Evolutionary conservation across 1,140 invertebrate genomes (phyloP).

Genomic region (Drosophila repletoides): DNA sequence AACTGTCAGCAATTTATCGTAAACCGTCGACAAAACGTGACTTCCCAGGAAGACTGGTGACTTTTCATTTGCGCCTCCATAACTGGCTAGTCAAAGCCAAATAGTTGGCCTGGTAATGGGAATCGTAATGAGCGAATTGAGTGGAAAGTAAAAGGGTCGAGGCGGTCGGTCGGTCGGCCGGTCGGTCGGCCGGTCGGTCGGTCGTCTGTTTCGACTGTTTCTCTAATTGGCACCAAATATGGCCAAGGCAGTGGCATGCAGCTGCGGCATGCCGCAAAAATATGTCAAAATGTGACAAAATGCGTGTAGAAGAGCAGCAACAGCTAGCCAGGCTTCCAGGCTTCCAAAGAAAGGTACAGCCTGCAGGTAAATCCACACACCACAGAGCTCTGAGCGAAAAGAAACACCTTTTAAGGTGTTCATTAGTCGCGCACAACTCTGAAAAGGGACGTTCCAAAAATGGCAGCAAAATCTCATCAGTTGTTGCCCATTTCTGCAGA

Average conservation of each 20-base stretch:
- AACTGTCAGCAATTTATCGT: conserved; percentile 79
- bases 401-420: conserved; percentile 72
- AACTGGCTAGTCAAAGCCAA: conserved; percentile 48
- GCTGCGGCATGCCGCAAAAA: conserved; percentile 50
- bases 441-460: conserved; percentile 70
- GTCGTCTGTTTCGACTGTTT: too few species aligned
- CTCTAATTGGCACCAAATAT: conserved; percentile 78
- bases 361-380: conserved; percentile 56
- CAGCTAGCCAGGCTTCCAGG: not conserved
- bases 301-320: conserved; percentile 59
- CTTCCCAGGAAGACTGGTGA: conserved; percentile 57
- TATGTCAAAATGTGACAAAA: conserved; percentile 81
- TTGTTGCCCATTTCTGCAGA: conserved; percentile 50
- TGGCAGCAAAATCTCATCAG: conserved; percentile 74
- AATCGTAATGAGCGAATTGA: not conserved
- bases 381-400: conserved; percentile 6
- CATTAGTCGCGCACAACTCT: conserved; percentile 54
- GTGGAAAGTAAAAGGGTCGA: conserved; percentile 67
- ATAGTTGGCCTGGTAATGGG: conserved; percentile 3
- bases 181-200: too few species aligned
- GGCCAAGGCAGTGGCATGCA: conserved; percentile 43
- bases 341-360: conserved; percentile 19
- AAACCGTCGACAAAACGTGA: conserved; percentile 49
- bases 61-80: conserved; percentile 68
- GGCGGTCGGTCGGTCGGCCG: too few species aligned